phyloP scores from a whole-genome alignment of 2,797 vertebrate genomes.

The Amniataba percoides region DNA sequence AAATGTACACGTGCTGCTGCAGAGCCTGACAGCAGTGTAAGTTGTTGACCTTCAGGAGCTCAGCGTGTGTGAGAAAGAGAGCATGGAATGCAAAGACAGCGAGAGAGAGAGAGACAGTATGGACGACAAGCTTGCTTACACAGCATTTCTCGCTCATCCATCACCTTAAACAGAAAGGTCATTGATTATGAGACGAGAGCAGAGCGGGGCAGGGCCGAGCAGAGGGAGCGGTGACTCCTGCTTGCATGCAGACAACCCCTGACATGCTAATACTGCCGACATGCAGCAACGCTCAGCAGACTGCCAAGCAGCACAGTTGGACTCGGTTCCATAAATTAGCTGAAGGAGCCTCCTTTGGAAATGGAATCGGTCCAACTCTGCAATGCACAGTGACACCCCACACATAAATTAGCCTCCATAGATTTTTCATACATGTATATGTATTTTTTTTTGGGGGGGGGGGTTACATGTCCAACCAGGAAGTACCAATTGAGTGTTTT shows the following conservation, averaged over 20 bases:
- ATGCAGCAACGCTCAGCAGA: slow-evolving; percentile 58
- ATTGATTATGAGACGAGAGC: slow-evolving; percentile 76
- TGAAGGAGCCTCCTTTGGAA: slow-evolving; percentile 9
- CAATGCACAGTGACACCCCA: slow-evolving; percentile 13
- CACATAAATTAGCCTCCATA: slow-evolving; percentile 12
- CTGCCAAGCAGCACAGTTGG: slow-evolving; percentile 42
- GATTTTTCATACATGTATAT: no score
- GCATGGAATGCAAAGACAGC: slow-evolving; percentile 53
- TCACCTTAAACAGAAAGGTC: slow-evolving; percentile 83
- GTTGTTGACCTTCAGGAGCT: slow-evolving; percentile 75
- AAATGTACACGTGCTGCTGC: slow-evolving; percentile 47
- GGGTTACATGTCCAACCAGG: neutral
- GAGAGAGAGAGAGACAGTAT: slow-evolving; percentile 39
- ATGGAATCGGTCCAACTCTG: slow-evolving; percentile 52
- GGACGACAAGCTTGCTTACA: slow-evolving; percentile 74
- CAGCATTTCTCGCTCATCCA: slow-evolving; percentile 79
- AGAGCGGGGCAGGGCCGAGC: slow-evolving; percentile 46
- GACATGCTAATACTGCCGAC: slow-evolving; percentile 66
- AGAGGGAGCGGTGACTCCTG: slow-evolving; percentile 54
- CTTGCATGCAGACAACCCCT: slow-evolving; percentile 63
- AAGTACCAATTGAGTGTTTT: neutral
- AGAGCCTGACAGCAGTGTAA: slow-evolving; percentile 42
- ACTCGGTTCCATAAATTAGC: slow-evolving; percentile 15
- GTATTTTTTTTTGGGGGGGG: neutral
- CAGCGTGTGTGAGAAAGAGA: slow-evolving; percentile 54